Base-by-base conservation (phyloP, 2,888 invertebrate species). In the Bembecia ichneumoniformis region DNA sequence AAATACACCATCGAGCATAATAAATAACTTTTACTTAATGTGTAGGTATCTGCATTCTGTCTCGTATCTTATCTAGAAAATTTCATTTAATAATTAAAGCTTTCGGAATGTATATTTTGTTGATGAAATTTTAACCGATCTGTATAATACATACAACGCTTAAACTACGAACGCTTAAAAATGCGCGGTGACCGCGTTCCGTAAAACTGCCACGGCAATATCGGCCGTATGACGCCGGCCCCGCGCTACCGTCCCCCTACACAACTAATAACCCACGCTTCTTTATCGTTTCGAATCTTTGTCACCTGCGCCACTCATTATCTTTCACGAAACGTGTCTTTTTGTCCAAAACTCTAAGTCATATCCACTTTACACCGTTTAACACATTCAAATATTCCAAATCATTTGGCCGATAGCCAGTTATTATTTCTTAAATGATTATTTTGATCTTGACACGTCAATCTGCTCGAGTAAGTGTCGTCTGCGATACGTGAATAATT, bases 211-310 rank as follows among this genome's bases (percentile, higher is more conserved):
- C 69, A 79, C 56, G 63, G 77, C 48, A 84, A 77, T 71, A 72
- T 68, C 58, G 65, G 73, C 79, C 74, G 74, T 77, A 80, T 62
- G 71, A 55, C 71, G 72, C 74, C 75, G 75, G 77, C 74, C 69
- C 69, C 73, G 68, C 70, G 63, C 61, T 56, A 51, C 50, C 62
- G 58, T 20, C 57, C 73, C 74, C 76, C 71, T 76, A 66, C 70
- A 65, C 63, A 70, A 70, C 67, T 76, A 79, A 80, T 79, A 82
- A 77, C 77, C 79, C 82, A 80, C 82, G 81, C 80, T 77, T 75
- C 74, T 79, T 77, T 76, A 81, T 78, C 77, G 78, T 74, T 69
- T 71, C 71, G 68, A 71, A 77, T 77, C 70, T 74, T 80, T 78
- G 78, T 81, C 82, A 81, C 82, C 81, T 80, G 82, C 78, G 71